phyloP scores from a whole-genome alignment of 1,140 invertebrate species.

The Pseudoatta argentina region DNA sequence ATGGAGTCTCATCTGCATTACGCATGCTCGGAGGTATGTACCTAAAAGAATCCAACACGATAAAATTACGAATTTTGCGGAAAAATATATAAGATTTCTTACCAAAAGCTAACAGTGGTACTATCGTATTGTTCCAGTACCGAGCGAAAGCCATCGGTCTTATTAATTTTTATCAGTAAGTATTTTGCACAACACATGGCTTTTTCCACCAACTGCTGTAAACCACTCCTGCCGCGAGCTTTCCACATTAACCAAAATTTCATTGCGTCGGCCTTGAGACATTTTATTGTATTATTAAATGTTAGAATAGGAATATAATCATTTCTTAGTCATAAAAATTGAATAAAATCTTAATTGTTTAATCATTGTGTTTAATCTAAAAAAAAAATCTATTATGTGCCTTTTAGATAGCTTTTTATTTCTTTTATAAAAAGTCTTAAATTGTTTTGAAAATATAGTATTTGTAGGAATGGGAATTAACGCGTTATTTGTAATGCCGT shows the following conservation, averaged over 20 bases:
- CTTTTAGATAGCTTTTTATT: neutral
- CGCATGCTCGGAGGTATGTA: constrained; percentile 92
- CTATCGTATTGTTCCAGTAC: constrained; percentile 89
- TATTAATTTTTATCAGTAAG: constrained; percentile 85
- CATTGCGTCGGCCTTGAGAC: constrained; percentile 92
- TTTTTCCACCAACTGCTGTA: constrained; percentile 88
- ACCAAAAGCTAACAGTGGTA: constrained; percentile 97
- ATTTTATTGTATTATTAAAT: neutral
- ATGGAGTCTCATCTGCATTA: constrained; percentile 87
- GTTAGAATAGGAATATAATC: too few species aligned
- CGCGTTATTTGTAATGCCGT: too few species aligned
- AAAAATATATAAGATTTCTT: neutral
- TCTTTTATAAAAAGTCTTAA: neutral
- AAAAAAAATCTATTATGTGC: neutral
- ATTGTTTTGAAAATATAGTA: too few species aligned
- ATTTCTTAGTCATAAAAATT: too few species aligned
- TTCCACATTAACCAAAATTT: constrained; percentile 98
- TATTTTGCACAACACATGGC: constrained; percentile 89
- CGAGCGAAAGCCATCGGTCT: constrained; percentile 88
- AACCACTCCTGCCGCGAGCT: constrained; percentile 89
- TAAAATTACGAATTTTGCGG: neutral
- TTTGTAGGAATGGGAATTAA: too few species aligned
- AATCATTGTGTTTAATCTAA: neutral
- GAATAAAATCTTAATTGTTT: neutral
- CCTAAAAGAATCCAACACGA: constrained; percentile 68